Evolutionary conservation across 2,888 invertebrate species (phyloP).

Genomic region (Nudaria mundana): DNA sequence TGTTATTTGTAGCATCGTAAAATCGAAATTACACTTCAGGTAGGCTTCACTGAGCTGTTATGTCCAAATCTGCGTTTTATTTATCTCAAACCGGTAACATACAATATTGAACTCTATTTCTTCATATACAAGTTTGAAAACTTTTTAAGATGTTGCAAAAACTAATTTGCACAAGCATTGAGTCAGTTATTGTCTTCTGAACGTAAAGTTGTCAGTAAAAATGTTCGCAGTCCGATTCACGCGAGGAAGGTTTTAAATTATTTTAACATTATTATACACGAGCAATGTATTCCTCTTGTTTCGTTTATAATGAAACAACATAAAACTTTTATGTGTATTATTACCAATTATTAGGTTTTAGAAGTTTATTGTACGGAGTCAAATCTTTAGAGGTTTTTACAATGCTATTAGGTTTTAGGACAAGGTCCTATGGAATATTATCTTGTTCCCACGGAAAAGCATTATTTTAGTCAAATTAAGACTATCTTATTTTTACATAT

Average conservation of each 20-base stretch:
- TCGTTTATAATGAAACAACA: background rate
- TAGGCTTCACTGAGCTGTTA: slow-evolving; percentile 13
- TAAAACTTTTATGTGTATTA: slow-evolving; percentile 6
- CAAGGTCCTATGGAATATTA: no score
- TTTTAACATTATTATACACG: slow-evolving; percentile 8
- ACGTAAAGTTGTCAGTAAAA: slow-evolving; percentile 54
- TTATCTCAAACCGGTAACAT: background rate
- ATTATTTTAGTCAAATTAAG: no score
- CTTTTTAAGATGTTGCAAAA: background rate
- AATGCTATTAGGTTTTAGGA: no score
- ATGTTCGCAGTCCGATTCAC: slow-evolving; percentile 43
- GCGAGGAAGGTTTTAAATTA: slow-evolving; percentile 19
- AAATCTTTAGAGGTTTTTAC: no score
- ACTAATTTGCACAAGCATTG: slow-evolving; percentile 27
- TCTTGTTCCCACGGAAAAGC: no score
- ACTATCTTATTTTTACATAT: no score
- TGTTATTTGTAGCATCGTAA: slow-evolving; percentile 34
- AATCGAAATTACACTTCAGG: slow-evolving; percentile 29
- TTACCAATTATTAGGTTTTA: no score
- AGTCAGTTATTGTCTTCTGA: slow-evolving; percentile 52
- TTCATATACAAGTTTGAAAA: fast-evolving
- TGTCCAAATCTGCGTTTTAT: slow-evolving; percentile 1
- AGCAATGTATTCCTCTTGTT: slow-evolving; percentile 7
- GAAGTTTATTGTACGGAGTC: no score
- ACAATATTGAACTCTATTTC: slow-evolving; percentile 8